Evolutionary conservation across 1,140 invertebrate genomes (phyloP), one percentile per base, ranked within the genome.

Genomic region (Monomorium pharaonis): DNA sequence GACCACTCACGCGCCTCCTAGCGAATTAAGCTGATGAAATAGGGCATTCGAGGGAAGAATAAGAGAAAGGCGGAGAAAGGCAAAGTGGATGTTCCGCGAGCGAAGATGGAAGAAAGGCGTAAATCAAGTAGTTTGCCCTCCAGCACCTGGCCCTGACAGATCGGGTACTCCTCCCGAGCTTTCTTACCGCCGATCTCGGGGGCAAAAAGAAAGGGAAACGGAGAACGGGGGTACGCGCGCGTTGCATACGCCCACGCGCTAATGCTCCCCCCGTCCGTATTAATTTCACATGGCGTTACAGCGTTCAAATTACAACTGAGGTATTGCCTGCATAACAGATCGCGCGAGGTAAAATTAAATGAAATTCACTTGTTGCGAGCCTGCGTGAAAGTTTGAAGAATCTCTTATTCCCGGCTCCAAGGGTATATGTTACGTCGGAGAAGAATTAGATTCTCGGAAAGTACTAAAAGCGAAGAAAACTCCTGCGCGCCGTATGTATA

Each of bases 71-170:
- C 78, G 63, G 69, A 60, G 84, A 89, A 72, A 80, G 56, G 58
- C 24, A 67, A 62, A 42, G 78, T 69, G 65, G 62, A 56, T 58
- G 78, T 60, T 78, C 75, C 27, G 56, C 27, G 56, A 56, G 51
- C 27, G 14, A 60, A 42, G 75, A 87, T 74, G 76, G 83, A 56
- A 63, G 67, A 49, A 56, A 69, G 63, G 89, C 86, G 90, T 91
- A 91, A 91, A 91, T 91, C 90, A 91, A 88, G 85, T 85, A 62
- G 90, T 74, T 83, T 67, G 42, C 78, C 78, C 67, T 74, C 51
- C 67, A 33, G 56, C 85, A 84, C 86, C 85, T 91, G 89, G 24
- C 70, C 10, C 69, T 76, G 89, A 87, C 90, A 88, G 90, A 88
- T 87, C 89, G 75, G 81, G 83, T 72, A 65, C 56, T 80, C 86